Conservation (phyloP, 1,140 invertebrate genomes). For the Whitmania pigra region DNA sequence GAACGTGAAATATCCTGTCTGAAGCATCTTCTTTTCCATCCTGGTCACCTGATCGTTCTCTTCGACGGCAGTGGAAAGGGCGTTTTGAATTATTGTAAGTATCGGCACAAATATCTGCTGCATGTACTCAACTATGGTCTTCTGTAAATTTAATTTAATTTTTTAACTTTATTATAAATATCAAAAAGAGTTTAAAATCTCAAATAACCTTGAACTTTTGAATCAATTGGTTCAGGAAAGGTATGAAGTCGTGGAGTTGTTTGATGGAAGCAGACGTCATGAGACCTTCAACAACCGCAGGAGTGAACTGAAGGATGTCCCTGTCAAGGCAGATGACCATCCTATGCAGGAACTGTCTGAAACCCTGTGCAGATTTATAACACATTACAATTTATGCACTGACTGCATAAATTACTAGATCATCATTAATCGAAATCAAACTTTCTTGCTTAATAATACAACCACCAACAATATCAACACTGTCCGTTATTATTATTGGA, state of each 20-base stretch:
- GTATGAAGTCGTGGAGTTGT: constrained; percentile 50
- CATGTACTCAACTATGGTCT: constrained; percentile 47
- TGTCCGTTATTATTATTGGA: too few species aligned
- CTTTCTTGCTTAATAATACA: not conserved
- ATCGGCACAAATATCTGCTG: constrained; percentile 48
- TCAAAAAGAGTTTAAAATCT: not conserved
- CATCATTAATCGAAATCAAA: not conserved
- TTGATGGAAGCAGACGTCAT: constrained; percentile 44
- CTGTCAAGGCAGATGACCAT: constrained; percentile 52
- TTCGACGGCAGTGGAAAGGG: constrained; percentile 42
- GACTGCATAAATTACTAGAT: not conserved
- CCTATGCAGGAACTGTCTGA: constrained; percentile 50
- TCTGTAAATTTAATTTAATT: constrained; percentile 37
- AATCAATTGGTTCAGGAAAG: constrained; percentile 51
- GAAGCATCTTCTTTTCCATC: constrained; percentile 45
- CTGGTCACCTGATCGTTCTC: constrained; percentile 45
- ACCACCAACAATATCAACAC: not conserved
- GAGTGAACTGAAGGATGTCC: constrained; percentile 49
- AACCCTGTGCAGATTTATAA: constrained; percentile 36
- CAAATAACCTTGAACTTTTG: constrained; percentile 48
- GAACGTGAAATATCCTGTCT: constrained; percentile 48
- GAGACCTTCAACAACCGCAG: constrained; percentile 45
- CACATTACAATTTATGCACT: not conserved
- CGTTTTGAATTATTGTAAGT: constrained; percentile 45
- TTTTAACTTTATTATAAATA: not conserved